Evolutionary conservation across 2,888 invertebrate genomes (phyloP).

Genomic region (Abrostola tripartita): DNA sequence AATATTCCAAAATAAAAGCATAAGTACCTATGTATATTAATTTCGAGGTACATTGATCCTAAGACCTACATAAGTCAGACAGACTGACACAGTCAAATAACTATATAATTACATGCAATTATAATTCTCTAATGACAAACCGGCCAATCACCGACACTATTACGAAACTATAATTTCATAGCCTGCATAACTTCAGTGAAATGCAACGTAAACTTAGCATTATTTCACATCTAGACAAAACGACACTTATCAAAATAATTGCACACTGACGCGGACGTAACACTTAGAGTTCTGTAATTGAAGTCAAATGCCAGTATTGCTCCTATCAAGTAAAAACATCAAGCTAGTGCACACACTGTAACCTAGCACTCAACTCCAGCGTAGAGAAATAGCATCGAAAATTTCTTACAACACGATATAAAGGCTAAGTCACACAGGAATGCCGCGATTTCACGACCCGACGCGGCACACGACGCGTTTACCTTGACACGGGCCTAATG

Average conservation of each 20-base stretch:
- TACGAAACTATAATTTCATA: background rate
- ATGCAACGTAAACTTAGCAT: too few relatives aligned
- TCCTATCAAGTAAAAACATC: constrained; percentile 5
- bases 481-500: constrained; percentile 80
- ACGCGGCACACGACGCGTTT: constrained; percentile 59
- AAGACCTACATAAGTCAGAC: constrained; percentile 2
- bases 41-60: background rate
- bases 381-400: constrained; percentile 47
- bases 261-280: background rate
- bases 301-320: too few relatives aligned
- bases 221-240: background rate
- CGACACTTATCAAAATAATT: background rate
- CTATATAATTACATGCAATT: constrained; percentile 2
- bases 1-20: too few relatives aligned
- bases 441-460: constrained; percentile 51
- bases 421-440: constrained; percentile 44
- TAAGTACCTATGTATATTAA: too few relatives aligned
- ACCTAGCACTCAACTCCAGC: constrained; percentile 34
- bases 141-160: background rate
- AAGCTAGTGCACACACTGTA: constrained; percentile 16
- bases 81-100: background rate
- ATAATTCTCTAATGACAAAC: background rate
- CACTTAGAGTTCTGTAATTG: background rate
- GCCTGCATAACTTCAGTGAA: too few relatives aligned
- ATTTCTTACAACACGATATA: constrained; percentile 51